Evolutionary conservation across 2,797 vertebrate genomes (phyloP), one percentile per base, ranked within the genome.

Genomic region (Sebastes flavidus): DNA sequence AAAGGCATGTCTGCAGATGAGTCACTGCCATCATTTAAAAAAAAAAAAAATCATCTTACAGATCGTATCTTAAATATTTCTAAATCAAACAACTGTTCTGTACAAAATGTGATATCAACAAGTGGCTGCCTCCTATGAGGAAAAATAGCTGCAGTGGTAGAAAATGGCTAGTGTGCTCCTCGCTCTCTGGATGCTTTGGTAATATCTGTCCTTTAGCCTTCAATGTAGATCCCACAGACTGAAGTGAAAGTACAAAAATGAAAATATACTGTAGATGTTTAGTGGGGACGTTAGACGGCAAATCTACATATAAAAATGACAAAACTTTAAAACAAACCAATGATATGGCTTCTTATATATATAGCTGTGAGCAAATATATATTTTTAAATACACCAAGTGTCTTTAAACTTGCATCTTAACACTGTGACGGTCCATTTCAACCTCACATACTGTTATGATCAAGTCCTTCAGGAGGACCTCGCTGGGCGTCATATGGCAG

Each of bases 271-370:
- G 70, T 75, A 54, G 46, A 22, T 34, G 38, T 25, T 72, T 42
- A 1, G 18, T 9, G 63, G 70, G 71, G 75, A 81, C 67, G 42
- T 80, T n/a, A 11, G 56, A 67, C 65, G 58, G 66, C 22, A 66
- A 32, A 61, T 52, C 49, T 61, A 81, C 68, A 74, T 78, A 49
- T 42, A 82, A 72, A 82, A 83, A 71, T 54, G 65, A 69, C 62
- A 79, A 8, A 59, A 52, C 56, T 30, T 68, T 8, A 18, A 61
- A 77, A 81, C 55, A 55, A 81, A 80, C 68, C 75, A 69, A 24
- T 70, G 29, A 81, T 80, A 90, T 91, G 90, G 92, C 91, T 93
- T 93, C 58, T 70, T 10, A 36, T 13, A 88, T 84, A 34, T 34
- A 34, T 34, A 34, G 34, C 1, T 11, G 10, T 11, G 10, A 11